Conservation (phyloP, 2,113 vertebrate genomes). For the Macaca mulatta region DNA sequence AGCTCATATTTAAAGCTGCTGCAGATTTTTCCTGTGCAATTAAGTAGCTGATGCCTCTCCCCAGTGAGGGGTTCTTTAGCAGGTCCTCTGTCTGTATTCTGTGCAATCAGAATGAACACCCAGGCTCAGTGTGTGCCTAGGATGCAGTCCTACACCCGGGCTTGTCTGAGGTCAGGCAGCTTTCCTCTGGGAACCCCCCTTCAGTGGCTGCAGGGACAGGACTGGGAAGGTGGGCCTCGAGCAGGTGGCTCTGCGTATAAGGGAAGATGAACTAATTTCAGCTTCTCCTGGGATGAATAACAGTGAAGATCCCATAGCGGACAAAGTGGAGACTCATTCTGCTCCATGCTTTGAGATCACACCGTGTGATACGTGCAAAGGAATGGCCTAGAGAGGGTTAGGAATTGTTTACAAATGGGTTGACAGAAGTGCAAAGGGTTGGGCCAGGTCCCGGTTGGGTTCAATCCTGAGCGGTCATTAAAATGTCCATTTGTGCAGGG, state of each 20-base stretch:
- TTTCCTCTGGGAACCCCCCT: neutral
- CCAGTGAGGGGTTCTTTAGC: neutral
- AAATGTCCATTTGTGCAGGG: neutral
- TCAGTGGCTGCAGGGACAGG: neutral
- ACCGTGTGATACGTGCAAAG: accelerated
- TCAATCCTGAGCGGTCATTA: neutral
- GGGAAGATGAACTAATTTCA: neutral
- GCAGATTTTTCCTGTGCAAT: accelerated
- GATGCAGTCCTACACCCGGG: accelerated
- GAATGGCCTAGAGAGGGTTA: neutral
- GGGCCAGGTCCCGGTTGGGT: neutral
- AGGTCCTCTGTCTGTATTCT: accelerated
- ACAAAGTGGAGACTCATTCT: accelerated
- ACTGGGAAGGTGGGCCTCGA: neutral
- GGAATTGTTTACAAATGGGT: neutral
- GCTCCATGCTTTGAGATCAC: neutral
- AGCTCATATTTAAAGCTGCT: neutral
- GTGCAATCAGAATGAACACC: accelerated
- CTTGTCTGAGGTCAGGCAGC: neutral
- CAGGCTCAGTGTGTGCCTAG: accelerated
- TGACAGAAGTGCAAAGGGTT: neutral
- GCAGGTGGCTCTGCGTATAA: neutral
- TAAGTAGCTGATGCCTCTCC: accelerated
- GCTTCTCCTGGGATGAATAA: accelerated
- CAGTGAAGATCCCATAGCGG: neutral